phyloP scores from a whole-genome alignment of 1,140 invertebrate species.

The Portunus trituberculatus region DNA sequence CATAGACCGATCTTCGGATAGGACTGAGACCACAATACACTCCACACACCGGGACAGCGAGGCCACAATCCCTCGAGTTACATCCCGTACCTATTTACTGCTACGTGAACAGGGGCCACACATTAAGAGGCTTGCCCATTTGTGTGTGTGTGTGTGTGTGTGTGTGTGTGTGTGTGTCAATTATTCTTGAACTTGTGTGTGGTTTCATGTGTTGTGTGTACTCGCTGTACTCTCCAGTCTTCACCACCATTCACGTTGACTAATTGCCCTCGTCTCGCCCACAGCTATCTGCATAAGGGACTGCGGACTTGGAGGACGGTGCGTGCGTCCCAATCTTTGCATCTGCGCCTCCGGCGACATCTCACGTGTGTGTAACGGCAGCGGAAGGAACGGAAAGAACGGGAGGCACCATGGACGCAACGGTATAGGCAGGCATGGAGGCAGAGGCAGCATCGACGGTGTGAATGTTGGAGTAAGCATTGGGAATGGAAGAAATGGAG shows the following conservation, averaged over 20 bases:
- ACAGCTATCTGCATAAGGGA: slow-evolving; percentile 88
- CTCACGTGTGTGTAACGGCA: slow-evolving; percentile 78
- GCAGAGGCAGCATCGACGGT: slow-evolving; percentile 85
- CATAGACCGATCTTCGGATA: no score
- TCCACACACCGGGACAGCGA: no score
- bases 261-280: neutral
- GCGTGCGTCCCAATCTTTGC: slow-evolving; percentile 91
- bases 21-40: no score
- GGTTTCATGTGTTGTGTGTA: no score
- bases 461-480: slow-evolving; percentile 85
- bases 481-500: slow-evolving; percentile 81
- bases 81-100: no score
- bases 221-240: no score
- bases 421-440: slow-evolving; percentile 79
- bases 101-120: no score
- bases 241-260: no score
- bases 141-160: slow-evolving; percentile 32
- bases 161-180: neutral
- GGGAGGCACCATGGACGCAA: slow-evolving; percentile 36
- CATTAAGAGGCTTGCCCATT: no score
- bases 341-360: slow-evolving; percentile 84
- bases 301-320: slow-evolving; percentile 86
- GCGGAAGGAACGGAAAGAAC: slow-evolving; percentile 43
- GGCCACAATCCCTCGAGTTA: no score
- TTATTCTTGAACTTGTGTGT: no score